Percentiles rank a stretch among this genome's conserved stretches.
Evolutionary conservation across 2,113 vertebrate species (phyloP).

Genomic region (Oenanthe melanoleuca): DNA sequence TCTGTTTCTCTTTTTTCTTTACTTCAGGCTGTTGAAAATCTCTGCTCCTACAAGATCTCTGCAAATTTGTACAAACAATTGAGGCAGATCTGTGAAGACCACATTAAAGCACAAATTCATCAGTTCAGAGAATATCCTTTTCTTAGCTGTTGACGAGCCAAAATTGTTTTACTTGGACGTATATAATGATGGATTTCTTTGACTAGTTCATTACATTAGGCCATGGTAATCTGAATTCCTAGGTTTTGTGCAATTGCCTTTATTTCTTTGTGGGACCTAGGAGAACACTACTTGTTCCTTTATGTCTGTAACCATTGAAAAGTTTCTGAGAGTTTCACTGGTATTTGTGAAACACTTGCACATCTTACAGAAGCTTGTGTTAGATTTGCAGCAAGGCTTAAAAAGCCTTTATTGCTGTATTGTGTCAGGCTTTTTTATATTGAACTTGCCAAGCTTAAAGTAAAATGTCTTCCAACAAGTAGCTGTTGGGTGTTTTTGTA

Average conservation of each 20-base stretch:
- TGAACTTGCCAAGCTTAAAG: background rate
- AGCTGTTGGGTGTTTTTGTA: background rate
- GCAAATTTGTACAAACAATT: constrained; percentile 98
- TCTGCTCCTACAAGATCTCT: constrained; percentile 99
- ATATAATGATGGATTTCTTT: background rate
- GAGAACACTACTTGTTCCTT: background rate
- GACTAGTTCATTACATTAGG: background rate
- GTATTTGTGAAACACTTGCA: background rate
- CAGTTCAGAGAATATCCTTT: constrained; percentile 99
- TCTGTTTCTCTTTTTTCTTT: constrained; percentile 34
- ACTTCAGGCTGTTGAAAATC: constrained; percentile 95
- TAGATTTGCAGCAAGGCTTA: background rate
- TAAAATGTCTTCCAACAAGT: background rate
- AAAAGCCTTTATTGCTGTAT: background rate
- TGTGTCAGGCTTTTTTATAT: background rate
- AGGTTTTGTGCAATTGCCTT: background rate
- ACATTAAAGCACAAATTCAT: constrained; percentile 98
- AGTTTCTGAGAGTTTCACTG: background rate
- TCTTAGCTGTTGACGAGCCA: background rate
- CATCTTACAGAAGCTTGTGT: background rate
- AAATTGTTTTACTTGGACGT: background rate
- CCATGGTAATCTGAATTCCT: background rate
- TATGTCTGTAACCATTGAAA: background rate
- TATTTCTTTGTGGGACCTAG: background rate
- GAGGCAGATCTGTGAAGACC: constrained; percentile 96